phyloP scores from a whole-genome alignment of 1,140 invertebrate species.

The Chrysopa pallens region DNA sequence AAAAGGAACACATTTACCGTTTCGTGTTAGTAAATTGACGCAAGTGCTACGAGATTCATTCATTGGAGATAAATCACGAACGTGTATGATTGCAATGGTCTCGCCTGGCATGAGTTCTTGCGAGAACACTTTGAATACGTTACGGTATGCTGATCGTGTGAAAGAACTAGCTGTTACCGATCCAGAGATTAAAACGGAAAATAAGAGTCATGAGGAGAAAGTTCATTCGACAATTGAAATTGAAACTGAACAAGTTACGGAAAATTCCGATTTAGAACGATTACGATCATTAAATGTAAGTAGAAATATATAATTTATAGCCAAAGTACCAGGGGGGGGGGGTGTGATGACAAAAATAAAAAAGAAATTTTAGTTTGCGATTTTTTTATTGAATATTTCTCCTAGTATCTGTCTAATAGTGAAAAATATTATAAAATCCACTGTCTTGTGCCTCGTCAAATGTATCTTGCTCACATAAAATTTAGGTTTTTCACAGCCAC shows the following conservation, averaged over 20 bases:
- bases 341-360: no score
- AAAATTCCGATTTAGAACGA: conserved; percentile 60
- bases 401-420: no score
- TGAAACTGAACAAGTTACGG: conserved; percentile 1
- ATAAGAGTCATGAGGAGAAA: conserved; percentile 12
- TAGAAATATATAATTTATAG: no score
- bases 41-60: conserved; percentile 60
- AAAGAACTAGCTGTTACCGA: conserved; percentile 42
- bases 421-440: no score
- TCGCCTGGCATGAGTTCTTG: conserved; percentile 55
- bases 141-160: conserved; percentile 61
- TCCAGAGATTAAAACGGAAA: conserved; percentile 20
- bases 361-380: no score
- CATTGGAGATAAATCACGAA: conserved; percentile 51
- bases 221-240: conserved; percentile 7
- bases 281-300: conserved; percentile 57
- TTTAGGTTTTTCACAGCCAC: neutral
- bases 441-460: no score
- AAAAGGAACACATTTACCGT: conserved; percentile 51
- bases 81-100: conserved; percentile 74
- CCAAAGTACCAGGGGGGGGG: no score
- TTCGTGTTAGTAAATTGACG: conserved; percentile 55
- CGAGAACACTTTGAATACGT: conserved; percentile 65
- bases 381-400: no score
- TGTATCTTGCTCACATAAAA: no score